These are phyloP conservation scores for Drosophila malerkotliana DNA, from an alignment of 1,140 invertebrate genomes.

Conservation along the genomic window DNA sequence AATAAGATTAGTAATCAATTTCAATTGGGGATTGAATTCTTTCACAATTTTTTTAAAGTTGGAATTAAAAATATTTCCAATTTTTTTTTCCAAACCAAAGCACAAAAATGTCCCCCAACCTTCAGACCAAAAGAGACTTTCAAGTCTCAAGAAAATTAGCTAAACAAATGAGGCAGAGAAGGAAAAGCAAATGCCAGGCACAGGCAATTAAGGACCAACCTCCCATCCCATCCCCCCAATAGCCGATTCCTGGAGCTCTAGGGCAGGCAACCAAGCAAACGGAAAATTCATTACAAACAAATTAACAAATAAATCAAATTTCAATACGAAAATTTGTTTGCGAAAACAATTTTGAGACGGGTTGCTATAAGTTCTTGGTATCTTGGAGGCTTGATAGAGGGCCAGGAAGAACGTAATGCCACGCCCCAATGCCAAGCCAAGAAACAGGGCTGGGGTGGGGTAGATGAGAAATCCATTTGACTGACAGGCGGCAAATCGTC, in stretches of 20 bases:
- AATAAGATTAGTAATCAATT: neutral
- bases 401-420: constrained; percentile 54
- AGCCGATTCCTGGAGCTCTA: constrained; percentile 3
- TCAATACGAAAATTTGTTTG: constrained; percentile 84
- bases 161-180: constrained; percentile 70
- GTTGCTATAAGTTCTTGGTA: constrained; percentile 8
- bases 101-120: constrained; percentile 46
- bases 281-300: constrained; percentile 84
- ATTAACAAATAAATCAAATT: constrained; percentile 84
- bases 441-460: constrained; percentile 1
- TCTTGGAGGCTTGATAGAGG: constrained; percentile 3
- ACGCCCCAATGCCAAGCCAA: constrained; percentile 57
- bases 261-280: constrained; percentile 67
- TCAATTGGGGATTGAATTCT: neutral
- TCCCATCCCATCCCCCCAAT: constrained; percentile 9
- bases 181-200: constrained; percentile 68
- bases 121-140: constrained; percentile 13
- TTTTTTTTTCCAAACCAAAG: constrained; percentile 59
- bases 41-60: constrained; percentile 2
- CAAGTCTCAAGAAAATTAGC: constrained; percentile 65
- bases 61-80: constrained; percentile 29
- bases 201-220: constrained; percentile 66
- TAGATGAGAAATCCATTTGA: constrained; percentile 41
- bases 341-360: constrained; percentile 80
- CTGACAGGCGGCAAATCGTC: constrained; percentile 79